Percentiles rank a stretch among this genome's conserved stretches.
Evolutionary conservation across 2,888 invertebrate species (phyloP).

Genomic region (Rhingia campestris): DNA sequence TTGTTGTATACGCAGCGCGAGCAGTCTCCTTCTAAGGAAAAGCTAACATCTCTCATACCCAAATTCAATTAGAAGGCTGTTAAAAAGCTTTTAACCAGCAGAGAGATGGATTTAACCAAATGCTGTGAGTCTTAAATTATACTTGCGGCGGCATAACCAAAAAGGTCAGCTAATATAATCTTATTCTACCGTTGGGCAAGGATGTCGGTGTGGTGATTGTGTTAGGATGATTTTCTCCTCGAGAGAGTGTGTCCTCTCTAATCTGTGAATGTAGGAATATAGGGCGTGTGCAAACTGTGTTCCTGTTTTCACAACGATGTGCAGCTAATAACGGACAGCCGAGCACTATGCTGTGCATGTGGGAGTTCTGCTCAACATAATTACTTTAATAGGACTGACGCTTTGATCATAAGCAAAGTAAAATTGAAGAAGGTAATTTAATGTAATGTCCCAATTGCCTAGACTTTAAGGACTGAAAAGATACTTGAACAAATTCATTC

Average conservation of each 20-base stretch:
- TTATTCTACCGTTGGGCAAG: constrained; percentile 34
- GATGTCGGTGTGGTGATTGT: not conserved
- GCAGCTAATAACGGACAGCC: constrained; percentile 62
- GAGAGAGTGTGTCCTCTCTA: constrained; percentile 14
- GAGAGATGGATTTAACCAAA: constrained; percentile 59
- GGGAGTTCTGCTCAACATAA: constrained; percentile 22
- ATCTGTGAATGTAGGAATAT: not conserved
- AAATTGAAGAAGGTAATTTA: constrained; percentile 35
- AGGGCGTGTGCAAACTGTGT: constrained; percentile 5
- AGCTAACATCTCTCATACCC: constrained; percentile 33
- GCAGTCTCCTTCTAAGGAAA: constrained; percentile 1
- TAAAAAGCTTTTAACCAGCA: constrained; percentile 63
- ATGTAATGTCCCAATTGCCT: constrained; percentile 38
- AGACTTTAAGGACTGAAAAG: constrained; percentile 8
- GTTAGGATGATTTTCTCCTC: not conserved
- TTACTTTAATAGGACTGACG: constrained; percentile 37
- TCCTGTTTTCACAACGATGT: constrained; percentile 33
- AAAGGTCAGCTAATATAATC: constrained; percentile 65
- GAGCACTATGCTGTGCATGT: constrained; percentile 8
- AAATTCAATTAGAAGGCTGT: constrained; percentile 70
- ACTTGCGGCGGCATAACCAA: constrained; percentile 65
- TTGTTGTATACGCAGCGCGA: not conserved
- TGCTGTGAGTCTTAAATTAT: constrained; percentile 62
- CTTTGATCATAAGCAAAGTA: constrained; percentile 55
- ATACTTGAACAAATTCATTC: constrained; percentile 25